These are phyloP conservation scores for Nothoprocta perdicaria DNA, from an alignment of 2,113 vertebrate species.

Conservation along the genomic window DNA sequence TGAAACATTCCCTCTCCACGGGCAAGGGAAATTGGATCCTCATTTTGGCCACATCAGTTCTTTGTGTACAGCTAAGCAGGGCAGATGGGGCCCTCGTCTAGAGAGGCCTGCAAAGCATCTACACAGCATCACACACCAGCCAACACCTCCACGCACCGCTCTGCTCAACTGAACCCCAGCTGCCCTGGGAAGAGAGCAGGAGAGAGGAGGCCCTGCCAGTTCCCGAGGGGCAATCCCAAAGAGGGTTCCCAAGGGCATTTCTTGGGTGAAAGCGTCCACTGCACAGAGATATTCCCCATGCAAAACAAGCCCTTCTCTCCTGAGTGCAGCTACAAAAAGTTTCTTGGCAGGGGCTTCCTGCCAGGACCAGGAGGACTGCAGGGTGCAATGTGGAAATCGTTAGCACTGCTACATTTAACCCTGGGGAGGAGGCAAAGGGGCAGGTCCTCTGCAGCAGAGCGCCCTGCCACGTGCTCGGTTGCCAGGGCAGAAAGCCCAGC, in stretches of 20 bases:
- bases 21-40: neutral
- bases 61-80: neutral
- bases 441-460: neutral
- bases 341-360: neutral
- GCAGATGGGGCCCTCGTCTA: neutral
- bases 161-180: neutral
- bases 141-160: too few species aligned
- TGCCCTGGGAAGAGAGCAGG: neutral
- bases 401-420: neutral
- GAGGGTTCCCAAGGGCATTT: neutral
- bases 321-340: neutral
- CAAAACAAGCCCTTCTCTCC: neutral
- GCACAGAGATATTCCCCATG: neutral
- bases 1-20: too few species aligned
- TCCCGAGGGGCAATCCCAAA: neutral
- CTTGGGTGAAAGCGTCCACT: neutral
- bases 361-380: neutral
- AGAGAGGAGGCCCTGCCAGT: neutral
- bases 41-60: neutral
- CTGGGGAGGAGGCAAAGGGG: neutral
- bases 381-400: accelerated
- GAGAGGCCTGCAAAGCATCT: neutral
- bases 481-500: neutral
- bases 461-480: neutral
- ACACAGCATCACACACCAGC: neutral